These are phyloP conservation scores for Zaprionus lineosus DNA, from an alignment of 2,888 invertebrate species.

Conservation along the genomic window DNA sequence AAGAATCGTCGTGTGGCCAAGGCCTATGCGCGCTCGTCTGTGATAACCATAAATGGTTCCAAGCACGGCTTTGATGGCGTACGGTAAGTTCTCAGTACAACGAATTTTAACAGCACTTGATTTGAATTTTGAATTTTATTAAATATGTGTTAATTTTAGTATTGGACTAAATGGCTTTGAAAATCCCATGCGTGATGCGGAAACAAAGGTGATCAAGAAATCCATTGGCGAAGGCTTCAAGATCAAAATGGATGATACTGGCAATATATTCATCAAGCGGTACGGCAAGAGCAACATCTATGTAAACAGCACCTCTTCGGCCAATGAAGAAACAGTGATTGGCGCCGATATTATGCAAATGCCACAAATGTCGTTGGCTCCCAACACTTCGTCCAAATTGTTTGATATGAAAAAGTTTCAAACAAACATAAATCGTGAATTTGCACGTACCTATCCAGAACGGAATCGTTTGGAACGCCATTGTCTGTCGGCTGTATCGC, in stretches of 20 bases:
- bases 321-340: slow-evolving; percentile 85
- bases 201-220: slow-evolving; percentile 95
- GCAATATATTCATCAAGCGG: slow-evolving; percentile 88
- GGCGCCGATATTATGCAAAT: slow-evolving; percentile 87
- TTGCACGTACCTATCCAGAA: slow-evolving; percentile 87
- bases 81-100: slow-evolving; percentile 85
- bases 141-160: too few relatives aligned
- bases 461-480: slow-evolving; percentile 87
- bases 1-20: slow-evolving; percentile 97
- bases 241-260: slow-evolving; percentile 88
- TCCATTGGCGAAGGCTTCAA: slow-evolving; percentile 93
- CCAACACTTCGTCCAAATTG: slow-evolving; percentile 86
- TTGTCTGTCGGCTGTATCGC: slow-evolving; percentile 88
- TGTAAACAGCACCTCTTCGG: slow-evolving; percentile 84
- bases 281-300: slow-evolving; percentile 87
- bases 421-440: slow-evolving; percentile 87
- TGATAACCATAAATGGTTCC: slow-evolving; percentile 97
- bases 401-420: slow-evolving; percentile 90
- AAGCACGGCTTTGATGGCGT: slow-evolving; percentile 98
- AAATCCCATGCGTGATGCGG: slow-evolving; percentile 96
- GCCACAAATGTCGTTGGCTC: slow-evolving; percentile 86
- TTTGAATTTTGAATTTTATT: too few relatives aligned
- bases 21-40: slow-evolving; percentile 97
- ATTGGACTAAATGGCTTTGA: slow-evolving; percentile 98
- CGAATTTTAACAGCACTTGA: too few relatives aligned